Percentiles rank a stretch among this genome's conserved stretches.
phyloP scores from a whole-genome alignment of 2,113 vertebrate species.

The Paratilapia polleni region DNA sequence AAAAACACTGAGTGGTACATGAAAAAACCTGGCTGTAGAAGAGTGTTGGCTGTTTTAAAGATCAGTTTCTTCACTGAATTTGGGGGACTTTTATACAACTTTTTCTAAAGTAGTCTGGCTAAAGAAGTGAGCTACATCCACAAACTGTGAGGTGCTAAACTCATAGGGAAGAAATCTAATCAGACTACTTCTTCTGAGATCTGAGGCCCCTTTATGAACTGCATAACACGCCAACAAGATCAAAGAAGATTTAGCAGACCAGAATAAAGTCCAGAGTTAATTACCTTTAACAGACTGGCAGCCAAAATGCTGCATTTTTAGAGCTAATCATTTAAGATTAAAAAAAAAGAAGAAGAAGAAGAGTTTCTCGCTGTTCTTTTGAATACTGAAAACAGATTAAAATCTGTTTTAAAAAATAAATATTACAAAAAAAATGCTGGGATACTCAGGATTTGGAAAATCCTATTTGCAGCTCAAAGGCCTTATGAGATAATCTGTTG shows the following conservation, averaged over 20 bases:
- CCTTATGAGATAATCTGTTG: neutral
- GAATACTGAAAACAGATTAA: neutral
- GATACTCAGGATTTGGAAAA: neutral
- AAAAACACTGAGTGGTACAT: neutral
- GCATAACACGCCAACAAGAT: neutral
- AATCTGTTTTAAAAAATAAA: neutral
- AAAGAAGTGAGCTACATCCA: too few species aligned
- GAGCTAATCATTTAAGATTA: neutral
- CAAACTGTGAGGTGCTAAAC: too few species aligned
- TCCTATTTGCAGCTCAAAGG: neutral
- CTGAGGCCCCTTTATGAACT: neutral
- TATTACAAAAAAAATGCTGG: too few species aligned
- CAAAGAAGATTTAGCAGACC: neutral
- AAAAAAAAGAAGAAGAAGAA: neutral
- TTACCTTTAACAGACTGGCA: neutral
- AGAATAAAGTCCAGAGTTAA: rapidly evolving
- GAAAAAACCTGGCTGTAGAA: neutral
- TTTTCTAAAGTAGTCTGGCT: neutral
- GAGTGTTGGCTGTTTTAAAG: rapidly evolving
- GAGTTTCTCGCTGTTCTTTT: neutral
- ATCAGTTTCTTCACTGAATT: rapidly evolving
- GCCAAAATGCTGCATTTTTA: neutral
- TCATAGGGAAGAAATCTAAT: neutral
- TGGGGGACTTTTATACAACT: neutral
- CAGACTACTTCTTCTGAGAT: neutral